Evolutionary conservation across 1,140 invertebrate genomes (phyloP).

Genomic region (Magallana gigas): DNA sequence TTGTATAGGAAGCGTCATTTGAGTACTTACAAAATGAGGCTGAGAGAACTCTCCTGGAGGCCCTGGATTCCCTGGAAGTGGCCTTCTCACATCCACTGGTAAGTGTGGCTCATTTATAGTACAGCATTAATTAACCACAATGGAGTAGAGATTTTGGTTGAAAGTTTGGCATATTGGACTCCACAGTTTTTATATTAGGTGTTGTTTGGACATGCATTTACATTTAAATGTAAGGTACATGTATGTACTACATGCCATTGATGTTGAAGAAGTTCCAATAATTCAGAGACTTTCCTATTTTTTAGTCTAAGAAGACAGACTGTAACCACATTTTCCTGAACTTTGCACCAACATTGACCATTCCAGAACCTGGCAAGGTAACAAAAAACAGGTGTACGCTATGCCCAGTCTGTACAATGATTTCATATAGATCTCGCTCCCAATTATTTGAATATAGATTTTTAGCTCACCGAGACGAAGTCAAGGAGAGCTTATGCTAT

Average conservation of each 20-base stretch:
- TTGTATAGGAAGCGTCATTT: slow-evolving; percentile 91
- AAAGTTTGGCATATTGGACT: neutral
- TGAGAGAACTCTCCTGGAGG: slow-evolving; percentile 96
- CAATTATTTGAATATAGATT: too few species aligned
- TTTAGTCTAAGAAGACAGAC: slow-evolving; percentile 90
- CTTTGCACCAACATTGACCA: slow-evolving; percentile 98
- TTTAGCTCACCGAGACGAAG: too few species aligned
- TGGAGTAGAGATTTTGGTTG: neutral
- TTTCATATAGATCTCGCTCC: too few species aligned
- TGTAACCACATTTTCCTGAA: slow-evolving; percentile 99
- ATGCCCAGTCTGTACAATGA: too few species aligned
- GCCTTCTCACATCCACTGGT: slow-evolving; percentile 95
- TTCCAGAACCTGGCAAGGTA: slow-evolving; percentile 93
- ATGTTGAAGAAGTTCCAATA: too few species aligned
- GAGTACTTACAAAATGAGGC: slow-evolving; percentile 99
- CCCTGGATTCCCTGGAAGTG: slow-evolving; percentile 98
- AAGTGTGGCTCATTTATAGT: neutral
- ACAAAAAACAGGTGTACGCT: slow-evolving; percentile 37
- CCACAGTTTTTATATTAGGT: neutral
- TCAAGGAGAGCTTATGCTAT: too few species aligned
- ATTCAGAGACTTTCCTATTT: slow-evolving; percentile 46
- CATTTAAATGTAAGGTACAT: too few species aligned
- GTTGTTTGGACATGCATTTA: neutral
- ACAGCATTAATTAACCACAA: neutral
- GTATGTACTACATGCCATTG: too few species aligned